Evolutionary conservation across 2,113 vertebrate genomes (phyloP).

Genomic region (Boulengeromyrus knoepffleri): DNA sequence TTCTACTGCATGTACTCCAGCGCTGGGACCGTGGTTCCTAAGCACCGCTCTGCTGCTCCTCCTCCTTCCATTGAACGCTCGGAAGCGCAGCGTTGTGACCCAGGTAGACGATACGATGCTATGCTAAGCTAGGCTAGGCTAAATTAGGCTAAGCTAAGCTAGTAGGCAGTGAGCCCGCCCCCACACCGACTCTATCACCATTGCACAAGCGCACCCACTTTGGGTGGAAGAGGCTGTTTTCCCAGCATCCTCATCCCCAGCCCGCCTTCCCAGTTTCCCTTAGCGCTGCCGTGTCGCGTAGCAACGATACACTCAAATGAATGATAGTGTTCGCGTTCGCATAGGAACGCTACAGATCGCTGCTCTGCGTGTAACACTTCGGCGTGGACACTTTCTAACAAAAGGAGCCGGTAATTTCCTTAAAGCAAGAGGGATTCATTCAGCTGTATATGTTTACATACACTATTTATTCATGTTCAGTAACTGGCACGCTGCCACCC

Average conservation of each 20-base stretch:
- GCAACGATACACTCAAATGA: not conserved
- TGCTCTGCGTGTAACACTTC: not conserved
- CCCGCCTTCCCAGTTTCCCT: slow-evolving; percentile 1
- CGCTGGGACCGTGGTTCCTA: slow-evolving; percentile 12
- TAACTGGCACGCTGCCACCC: not conserved
- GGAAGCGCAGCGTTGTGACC: not conserved
- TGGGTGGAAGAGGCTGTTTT: not conserved
- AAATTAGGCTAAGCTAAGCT: not conserved
- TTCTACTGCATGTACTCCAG: slow-evolving; percentile 24
- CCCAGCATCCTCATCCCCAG: slow-evolving; percentile 6
- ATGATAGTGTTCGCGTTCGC: not conserved
- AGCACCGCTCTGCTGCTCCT: not conserved
- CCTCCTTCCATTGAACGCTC: not conserved
- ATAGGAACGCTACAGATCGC: not conserved
- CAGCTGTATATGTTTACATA: not conserved
- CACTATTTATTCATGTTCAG: not conserved
- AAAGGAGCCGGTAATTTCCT: not conserved
- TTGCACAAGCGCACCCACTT: not conserved
- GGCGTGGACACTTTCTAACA: not conserved
- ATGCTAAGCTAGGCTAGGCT: not conserved
- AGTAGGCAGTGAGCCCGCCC: not conserved
- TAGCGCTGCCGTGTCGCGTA: slow-evolving; percentile 1
- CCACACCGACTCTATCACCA: not conserved
- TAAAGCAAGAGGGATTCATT: not conserved
- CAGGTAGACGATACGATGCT: not conserved